Evolutionary conservation across 2,888 invertebrate genomes (phyloP).

Genomic region (Eristalinus sepulchralis): DNA sequence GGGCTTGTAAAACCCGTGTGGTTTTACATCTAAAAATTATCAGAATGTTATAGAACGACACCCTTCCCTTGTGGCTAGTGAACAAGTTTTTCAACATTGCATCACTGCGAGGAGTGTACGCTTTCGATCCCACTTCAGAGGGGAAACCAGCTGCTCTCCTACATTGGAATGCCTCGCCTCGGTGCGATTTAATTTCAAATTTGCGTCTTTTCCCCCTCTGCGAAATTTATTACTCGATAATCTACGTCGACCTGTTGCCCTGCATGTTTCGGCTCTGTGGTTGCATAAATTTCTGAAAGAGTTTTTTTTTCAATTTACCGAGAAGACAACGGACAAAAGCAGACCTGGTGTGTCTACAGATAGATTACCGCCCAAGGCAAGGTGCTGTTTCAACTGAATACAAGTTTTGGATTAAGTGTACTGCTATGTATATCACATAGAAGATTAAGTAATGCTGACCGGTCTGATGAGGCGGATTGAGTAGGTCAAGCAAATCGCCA

Average conservation of each 20-base stretch:
- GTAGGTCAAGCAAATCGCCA: neutral
- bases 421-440: neutral
- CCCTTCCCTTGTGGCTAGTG: slow-evolving; percentile 6
- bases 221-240: slow-evolving; percentile 49
- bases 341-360: slow-evolving; percentile 1
- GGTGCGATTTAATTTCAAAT: slow-evolving; percentile 12
- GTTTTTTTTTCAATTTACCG: neutral
- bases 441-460: slow-evolving; percentile 6
- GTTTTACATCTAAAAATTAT: neutral
- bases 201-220: slow-evolving; percentile 15
- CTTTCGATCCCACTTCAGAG: neutral
- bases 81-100: slow-evolving; percentile 29
- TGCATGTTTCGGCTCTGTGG: neutral
- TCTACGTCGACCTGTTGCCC: slow-evolving; percentile 47
- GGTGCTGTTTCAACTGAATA: slow-evolving; percentile 33
- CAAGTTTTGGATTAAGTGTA: slow-evolving; percentile 5
- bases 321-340: neutral
- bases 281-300: slow-evolving; percentile 23
- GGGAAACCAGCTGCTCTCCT: neutral
- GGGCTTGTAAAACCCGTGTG: neutral
- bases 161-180: neutral
- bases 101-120: slow-evolving; percentile 16
- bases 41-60: neutral
- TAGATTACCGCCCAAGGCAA: neutral
- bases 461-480: neutral